These are phyloP conservation scores for Gobio occitaniae DNA, from an alignment of 2,797 vertebrate genomes.

Conservation along the genomic window DNA sequence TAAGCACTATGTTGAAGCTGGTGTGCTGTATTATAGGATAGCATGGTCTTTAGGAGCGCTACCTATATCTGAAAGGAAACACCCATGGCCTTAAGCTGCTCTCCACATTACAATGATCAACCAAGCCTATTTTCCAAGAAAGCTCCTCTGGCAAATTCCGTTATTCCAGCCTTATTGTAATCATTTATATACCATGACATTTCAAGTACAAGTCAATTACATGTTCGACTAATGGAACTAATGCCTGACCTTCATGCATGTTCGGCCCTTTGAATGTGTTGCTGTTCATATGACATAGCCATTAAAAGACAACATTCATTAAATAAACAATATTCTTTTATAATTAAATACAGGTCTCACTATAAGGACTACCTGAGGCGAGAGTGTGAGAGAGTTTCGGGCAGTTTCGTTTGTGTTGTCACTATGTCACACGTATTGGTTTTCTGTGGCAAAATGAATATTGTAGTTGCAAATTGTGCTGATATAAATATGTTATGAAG, in stretches of 20 bases:
- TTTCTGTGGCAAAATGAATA: not conserved
- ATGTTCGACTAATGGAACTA: not conserved
- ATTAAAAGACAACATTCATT: not conserved
- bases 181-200: conserved; percentile 16
- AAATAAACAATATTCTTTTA: not conserved
- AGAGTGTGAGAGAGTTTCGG: not conserved
- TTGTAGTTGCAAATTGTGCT: not conserved
- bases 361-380: not conserved
- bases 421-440: not conserved
- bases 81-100: conserved; percentile 22
- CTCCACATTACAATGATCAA: conserved; percentile 31
- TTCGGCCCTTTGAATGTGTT: not conserved
- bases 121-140: conserved; percentile 8
- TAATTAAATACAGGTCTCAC: not conserved
- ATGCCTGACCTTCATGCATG: not conserved
- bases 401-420: not conserved
- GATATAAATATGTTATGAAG: not conserved
- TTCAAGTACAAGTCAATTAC: not conserved
- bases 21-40: not conserved
- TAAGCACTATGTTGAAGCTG: conserved; percentile 2
- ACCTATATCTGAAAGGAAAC: conserved; percentile 36
- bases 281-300: not conserved
- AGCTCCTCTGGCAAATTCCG: not conserved
- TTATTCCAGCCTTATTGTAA: not conserved
- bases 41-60: not conserved